Percentiles rank a stretch among this genome's conserved stretches.
phyloP scores from a whole-genome alignment of 2,113 vertebrate species.

The Artemisiospiza belli region DNA sequence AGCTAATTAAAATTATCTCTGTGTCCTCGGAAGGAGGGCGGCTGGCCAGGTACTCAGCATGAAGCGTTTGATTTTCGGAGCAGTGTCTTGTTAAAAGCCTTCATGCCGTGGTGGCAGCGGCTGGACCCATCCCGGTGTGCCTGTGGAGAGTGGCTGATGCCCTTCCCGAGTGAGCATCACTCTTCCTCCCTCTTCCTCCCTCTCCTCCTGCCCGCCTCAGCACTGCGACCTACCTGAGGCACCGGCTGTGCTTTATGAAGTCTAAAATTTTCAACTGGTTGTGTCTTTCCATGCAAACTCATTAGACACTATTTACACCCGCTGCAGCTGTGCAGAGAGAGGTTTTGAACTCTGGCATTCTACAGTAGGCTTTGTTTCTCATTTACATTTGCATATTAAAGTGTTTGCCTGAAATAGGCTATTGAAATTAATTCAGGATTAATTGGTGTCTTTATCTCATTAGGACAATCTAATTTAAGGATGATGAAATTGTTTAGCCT shows the following conservation, averaged over 20 bases:
- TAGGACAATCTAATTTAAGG: slow-evolving; percentile 99
- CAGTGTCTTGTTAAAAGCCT: slow-evolving; percentile 5
- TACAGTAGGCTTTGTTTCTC: slow-evolving; percentile 90
- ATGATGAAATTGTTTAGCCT: slow-evolving; percentile 98
- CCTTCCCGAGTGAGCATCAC: background rate
- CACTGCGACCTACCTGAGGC: slow-evolving; percentile 60
- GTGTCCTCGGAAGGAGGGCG: slow-evolving; percentile 64
- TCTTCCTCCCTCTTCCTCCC: background rate
- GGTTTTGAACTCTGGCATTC: slow-evolving; percentile 88
- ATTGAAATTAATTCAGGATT: slow-evolving; percentile 99
- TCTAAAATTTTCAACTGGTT: slow-evolving; percentile 78
- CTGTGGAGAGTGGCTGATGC: background rate
- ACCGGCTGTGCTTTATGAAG: slow-evolving; percentile 79
- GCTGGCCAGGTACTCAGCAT: slow-evolving; percentile 59
- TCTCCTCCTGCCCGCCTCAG: background rate
- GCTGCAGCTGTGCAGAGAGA: slow-evolving; percentile 83
- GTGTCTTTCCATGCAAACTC: slow-evolving; percentile 80
- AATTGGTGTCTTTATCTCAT: slow-evolving; percentile 99
- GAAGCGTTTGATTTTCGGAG: background rate
- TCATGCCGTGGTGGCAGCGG: background rate
- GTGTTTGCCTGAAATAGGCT: slow-evolving; percentile 95
- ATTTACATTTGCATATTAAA: slow-evolving; percentile 96
- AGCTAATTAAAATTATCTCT: slow-evolving; percentile 77
- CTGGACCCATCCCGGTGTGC: background rate
- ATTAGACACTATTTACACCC: slow-evolving; percentile 83